Evolutionary conservation across 2,888 invertebrate species (phyloP).

Genomic region (Drosophila stalkeri): DNA sequence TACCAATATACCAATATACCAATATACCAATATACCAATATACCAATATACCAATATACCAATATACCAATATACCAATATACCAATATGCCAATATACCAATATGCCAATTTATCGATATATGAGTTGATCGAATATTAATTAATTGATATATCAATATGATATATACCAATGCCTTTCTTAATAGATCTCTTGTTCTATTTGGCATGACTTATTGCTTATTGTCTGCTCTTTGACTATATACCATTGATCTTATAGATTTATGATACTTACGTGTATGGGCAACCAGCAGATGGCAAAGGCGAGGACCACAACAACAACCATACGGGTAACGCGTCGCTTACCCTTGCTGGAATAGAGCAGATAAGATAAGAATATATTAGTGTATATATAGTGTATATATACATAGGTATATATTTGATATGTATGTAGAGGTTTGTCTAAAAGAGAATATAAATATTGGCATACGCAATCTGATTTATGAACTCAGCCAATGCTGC

Average conservation of each 20-base stretch:
- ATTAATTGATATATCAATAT: not conserved
- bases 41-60: not conserved
- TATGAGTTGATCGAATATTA: not conserved
- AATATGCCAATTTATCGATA: not conserved
- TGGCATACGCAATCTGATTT: conserved; percentile 34
- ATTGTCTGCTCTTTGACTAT: not conserved
- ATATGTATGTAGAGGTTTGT: conserved; percentile 3
- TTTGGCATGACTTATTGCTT: not conserved
- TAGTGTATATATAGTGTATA: not conserved
- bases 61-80: not conserved
- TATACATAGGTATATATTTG: not conserved
- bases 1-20: not conserved
- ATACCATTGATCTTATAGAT: not conserved
- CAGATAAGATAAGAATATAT: conserved; percentile 4
- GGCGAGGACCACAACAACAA: conserved; percentile 95
- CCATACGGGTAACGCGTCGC: conserved; percentile 95
- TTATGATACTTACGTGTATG: conserved; percentile 89
- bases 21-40: not conserved
- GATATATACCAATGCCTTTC: not conserved
- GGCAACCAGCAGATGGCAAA: conserved; percentile 98
- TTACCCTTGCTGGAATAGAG: conserved; percentile 89
- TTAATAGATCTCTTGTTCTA: not conserved
- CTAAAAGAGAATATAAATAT: conserved; percentile 26
- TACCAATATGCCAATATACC: not conserved
- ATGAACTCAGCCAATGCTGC: conserved; percentile 29